These are phyloP conservation scores for Lathronympha strigana DNA, from an alignment of 2,888 invertebrate genomes.

Conservation along the genomic window DNA sequence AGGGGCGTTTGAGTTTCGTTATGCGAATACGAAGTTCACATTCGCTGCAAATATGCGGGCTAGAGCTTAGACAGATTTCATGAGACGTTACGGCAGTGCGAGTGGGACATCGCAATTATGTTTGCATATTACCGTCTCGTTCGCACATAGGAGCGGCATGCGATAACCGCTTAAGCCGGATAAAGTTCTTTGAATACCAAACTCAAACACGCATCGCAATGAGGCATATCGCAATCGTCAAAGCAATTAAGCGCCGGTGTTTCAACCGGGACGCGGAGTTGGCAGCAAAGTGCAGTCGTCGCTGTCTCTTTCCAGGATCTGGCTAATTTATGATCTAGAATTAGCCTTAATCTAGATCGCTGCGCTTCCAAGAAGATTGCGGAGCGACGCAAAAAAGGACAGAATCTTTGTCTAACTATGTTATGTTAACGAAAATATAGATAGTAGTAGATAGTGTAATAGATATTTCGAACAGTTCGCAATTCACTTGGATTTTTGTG, in stretches of 20 bases:
- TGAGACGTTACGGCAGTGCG: no score
- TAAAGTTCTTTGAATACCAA: slow-evolving; percentile 31
- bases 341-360: slow-evolving; percentile 52
- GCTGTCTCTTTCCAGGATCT: slow-evolving; percentile 49
- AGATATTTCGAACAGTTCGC: no score
- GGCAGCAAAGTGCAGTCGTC: slow-evolving; percentile 54
- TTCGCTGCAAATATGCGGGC: background rate
- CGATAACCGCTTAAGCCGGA: background rate
- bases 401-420: background rate
- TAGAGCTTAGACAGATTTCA: no score
- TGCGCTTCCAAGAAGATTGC: slow-evolving; percentile 44
- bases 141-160: no score
- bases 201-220: slow-evolving; percentile 40
- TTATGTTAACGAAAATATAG: background rate
- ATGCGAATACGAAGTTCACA: background rate
- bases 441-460: no score
- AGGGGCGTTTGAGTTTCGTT: background rate
- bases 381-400: slow-evolving; percentile 2
- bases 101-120: no score
- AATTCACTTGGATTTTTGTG: no score
- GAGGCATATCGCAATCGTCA: slow-evolving; percentile 35
- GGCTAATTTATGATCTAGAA: slow-evolving; percentile 57
- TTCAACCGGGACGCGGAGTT: slow-evolving; percentile 42
- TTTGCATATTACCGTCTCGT: no score
- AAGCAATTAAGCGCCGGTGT: slow-evolving; percentile 38